Evolutionary conservation across 2,888 invertebrate species (phyloP), one percentile per base, ranked within the genome.

Genomic region (Drosophila monieri): DNA sequence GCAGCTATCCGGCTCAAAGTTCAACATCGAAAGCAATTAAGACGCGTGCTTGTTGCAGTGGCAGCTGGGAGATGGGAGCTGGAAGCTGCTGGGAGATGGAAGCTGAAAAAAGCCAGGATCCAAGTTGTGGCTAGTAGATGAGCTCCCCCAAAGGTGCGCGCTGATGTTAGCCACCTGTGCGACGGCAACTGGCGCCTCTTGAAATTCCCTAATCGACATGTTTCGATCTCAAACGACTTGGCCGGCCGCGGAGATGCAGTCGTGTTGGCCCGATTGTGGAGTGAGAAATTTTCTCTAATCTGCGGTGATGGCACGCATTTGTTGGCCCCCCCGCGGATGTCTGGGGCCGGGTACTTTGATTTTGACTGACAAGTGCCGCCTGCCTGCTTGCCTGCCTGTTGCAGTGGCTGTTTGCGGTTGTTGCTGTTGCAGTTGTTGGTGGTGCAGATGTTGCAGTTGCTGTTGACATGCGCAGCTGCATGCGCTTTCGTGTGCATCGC

Each of bases 11-110:
- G 87, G 90, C 90, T 88, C 80, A 80, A 80, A 90, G 90, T 89
- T 89, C 90, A 85, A 80, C 87, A 90, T 88, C 86, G 84, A 85
- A 90, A 81, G 90, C 90, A 89, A 90, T 89, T 90, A 89, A 89
- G 90, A 90, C 89, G 89, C 90, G 89, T 89, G 89, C 84, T 80
- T 72, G 77, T 71, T 48, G 77, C 61, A 49, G 39, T 54, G 43
- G 56, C 54, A 57, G 59, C 64, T 62, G 64, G 39, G 39, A 37
- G 30, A 8, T 30, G 30, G 8, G 9, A 35, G 35, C n/a, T 35
- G 35, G 35, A 14, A 35, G 35, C n/a, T 35, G 35, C n/a, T 35
- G n/a, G 35, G n/a, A 35, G n/a, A 39, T 18, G 4, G 39, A 10
- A 18, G 39, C 15, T 41, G 15, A 6, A 18, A 18, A 10, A 18